Base-by-base conservation (phyloP, 1,140 invertebrate species). In the Augochlora pura region DNA sequence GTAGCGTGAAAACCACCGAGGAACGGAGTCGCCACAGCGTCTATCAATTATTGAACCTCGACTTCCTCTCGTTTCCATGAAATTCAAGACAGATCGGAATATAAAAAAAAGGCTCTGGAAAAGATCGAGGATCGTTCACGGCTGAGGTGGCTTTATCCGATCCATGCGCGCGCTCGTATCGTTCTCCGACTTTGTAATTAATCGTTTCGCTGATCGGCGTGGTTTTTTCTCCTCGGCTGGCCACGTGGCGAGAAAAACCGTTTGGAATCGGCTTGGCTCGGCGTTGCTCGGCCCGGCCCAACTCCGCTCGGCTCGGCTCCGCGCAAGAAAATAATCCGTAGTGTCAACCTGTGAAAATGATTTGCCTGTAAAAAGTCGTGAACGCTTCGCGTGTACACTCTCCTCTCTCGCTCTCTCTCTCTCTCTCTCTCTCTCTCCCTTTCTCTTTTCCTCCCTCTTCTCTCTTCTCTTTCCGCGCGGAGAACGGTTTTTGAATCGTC, bases 271-370 rank as follows among this genome's bases (percentile, higher is more conserved):
- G 38, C 23, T 52, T 52, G 75, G 49, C 54, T 77, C 63, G 54
- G 60, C 32, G 32, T 32, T 32, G 32, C 32, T 52, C 59, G 75
- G 49, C 54, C 70, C 63, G 54, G 60, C 32, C 63, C 74, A 59
- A 32, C 18, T 21, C 54, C 18, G 39, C 54, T 57, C 39, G 25
- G 23, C 23, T 52, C 59, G 75, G 49, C 54, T 77, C 63, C n/a
- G 39, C 54, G 57, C 70, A 85, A 86, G 83, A 85, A 85, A 78
- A 60, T 85, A 78, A 86, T 85, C 75, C 63, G 75, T 52, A 71
- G 75, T 85, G 71, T 82, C 80, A 72, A 82, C 66, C 83, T 85
- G 84, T 86, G 83, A 86, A 86, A 86, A 85, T 74, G 80, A 77
- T 82, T 86, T 46, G 62, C 25, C 2, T 18, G 16, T 71, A 85